A percentile compares a stretch with the other conserved stretches of the same genome.
Evolutionary conservation across 2,113 vertebrate genomes (phyloP).

Genomic region (Mobula birostris): DNA sequence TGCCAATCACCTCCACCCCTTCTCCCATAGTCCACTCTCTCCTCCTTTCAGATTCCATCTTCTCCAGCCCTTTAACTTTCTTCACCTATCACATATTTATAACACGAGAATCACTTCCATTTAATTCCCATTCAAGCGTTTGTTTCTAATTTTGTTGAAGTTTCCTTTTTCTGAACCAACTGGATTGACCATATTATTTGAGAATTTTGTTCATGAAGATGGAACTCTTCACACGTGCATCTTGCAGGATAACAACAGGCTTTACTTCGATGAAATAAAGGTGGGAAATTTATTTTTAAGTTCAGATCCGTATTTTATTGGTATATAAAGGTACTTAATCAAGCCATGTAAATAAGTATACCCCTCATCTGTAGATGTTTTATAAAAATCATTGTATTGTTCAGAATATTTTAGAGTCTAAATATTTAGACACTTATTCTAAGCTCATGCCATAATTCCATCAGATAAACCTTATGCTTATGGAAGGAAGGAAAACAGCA

Average conservation of each 20-base stretch:
- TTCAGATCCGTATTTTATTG: not conserved
- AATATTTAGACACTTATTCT: not conserved
- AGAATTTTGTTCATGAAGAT: constrained; percentile 53
- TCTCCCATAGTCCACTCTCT: too few species aligned
- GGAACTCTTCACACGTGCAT: constrained; percentile 54
- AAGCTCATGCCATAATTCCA: not conserved
- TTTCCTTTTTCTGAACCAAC: constrained; percentile 41
- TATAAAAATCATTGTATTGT: not conserved
- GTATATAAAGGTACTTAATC: not conserved
- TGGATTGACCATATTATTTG: constrained; percentile 51
- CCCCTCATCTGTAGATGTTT: not conserved
- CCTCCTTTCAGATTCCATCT: too few species aligned
- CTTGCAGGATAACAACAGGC: constrained; percentile 47
- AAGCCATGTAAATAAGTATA: not conserved
- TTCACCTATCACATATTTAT: not conserved
- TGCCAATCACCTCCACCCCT: too few species aligned
- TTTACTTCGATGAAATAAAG: constrained; percentile 53
- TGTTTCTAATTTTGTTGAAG: constrained; percentile 18
- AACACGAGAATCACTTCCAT: not conserved
- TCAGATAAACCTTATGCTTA: not conserved
- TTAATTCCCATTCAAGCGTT: not conserved
- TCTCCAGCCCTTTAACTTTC: too few species aligned
- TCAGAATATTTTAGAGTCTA: not conserved
- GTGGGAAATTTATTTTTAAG: constrained; percentile 40
- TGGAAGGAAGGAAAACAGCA: not conserved